These are phyloP conservation scores for Oncopeltus fasciatus DNA, from an alignment of 1,140 invertebrate species.

Conservation along the genomic window DNA sequence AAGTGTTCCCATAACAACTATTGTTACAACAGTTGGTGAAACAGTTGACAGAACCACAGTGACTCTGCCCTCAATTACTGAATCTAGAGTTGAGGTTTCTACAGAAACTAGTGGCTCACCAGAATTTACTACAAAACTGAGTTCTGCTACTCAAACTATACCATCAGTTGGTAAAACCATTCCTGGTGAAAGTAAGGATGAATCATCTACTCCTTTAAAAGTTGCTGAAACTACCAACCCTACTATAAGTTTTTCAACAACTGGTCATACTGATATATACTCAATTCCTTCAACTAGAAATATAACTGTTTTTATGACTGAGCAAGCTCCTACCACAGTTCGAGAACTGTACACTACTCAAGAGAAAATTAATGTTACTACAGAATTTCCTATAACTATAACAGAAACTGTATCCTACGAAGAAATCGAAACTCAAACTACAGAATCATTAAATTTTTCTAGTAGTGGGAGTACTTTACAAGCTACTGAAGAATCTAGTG, in stretches of 20 bases:
- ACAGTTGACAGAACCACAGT: background rate
- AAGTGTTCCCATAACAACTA: background rate
- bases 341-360: background rate
- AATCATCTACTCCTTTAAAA: background rate
- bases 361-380: background rate
- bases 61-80: background rate
- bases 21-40: background rate
- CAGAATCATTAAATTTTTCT: too few species aligned
- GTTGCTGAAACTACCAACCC: background rate
- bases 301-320: too few species aligned
- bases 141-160: too few species aligned
- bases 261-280: background rate
- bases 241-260: background rate
- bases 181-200: background rate
- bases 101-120: too few species aligned
- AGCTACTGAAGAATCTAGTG: too few species aligned
- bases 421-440: too few species aligned
- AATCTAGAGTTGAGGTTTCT: background rate
- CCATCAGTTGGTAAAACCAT: background rate
- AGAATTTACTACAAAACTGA: too few species aligned
- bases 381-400: background rate
- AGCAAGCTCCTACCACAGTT: background rate
- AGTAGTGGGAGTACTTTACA: too few species aligned
- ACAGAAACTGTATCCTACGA: too few species aligned
- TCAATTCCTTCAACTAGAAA: background rate